Base-by-base conservation (phyloP, 2,888 invertebrate genomes). In the Eristalis pertinax region DNA sequence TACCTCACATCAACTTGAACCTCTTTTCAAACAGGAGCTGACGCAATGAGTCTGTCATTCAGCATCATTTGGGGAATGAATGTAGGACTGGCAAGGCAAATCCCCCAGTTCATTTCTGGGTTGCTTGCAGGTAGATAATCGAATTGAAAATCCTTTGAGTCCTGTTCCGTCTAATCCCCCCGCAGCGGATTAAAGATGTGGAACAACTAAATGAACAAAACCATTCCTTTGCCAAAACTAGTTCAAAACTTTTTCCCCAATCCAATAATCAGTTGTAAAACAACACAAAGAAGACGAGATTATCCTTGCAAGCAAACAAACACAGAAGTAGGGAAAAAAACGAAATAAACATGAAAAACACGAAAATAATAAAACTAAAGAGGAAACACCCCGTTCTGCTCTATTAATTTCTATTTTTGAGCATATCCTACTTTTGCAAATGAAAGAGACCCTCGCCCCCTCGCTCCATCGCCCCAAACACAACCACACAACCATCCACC, bases 321-420 rank as follows among this genome's bases (percentile, higher is more conserved):
- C 43, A 15, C 15, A 43, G 7, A 1, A n/a, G 19, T 4, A n/a
- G 7, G 19, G 19, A 50, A n/a, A 50, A 50, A 50, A 19, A 50
- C 8, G 26, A 50, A 19, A 50, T 19, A 50, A 50, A 50, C 19
- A 19, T 5, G 19, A 50, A 43, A 43, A 43, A 50, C 50, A 50
- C 19, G 19, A 50, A 50, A 50, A 50, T 50, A 50, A 50, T 50
- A 50, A 50, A 50, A 50, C 50, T 50, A 19, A 50, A 50, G 50
- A 50, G 50, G 50, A 50, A 50, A 50, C 50, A 50, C 50, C 50
- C 50, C 19, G 50, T 50, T 50, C 50, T 50, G 50, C 50, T 58
- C 69, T 75, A 74, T 81, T 81, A 81, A 69, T 74, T 74, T 74
- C 62, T 63, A 56, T 69, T 35, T 24, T 63, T 64, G 22, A 68